Conservation (phyloP, 2,113 vertebrate species). For the Crotophaga sulcirostris region DNA sequence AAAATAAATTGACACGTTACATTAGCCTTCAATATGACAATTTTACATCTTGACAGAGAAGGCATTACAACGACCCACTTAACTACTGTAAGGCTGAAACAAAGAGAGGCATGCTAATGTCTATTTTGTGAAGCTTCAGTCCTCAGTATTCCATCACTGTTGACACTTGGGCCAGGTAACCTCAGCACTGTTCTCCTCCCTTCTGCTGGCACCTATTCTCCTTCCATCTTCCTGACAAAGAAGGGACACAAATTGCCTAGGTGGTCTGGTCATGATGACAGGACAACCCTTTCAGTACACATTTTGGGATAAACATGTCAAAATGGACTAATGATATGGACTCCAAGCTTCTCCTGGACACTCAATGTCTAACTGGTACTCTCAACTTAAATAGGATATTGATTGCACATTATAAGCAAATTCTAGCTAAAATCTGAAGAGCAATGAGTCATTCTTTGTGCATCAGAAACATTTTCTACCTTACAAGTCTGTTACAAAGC, state of each 20-base stretch:
- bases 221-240: not conserved
- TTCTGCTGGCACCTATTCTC: not conserved
- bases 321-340: too few species aligned
- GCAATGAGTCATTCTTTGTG: not conserved
- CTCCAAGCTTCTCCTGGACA: not conserved
- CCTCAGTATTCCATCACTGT: not conserved
- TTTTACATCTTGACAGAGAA: slow-evolving; percentile 12
- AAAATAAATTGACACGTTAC: slow-evolving; percentile 32
- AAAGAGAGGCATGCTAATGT: not conserved
- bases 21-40: not conserved
- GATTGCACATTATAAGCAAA: not conserved
- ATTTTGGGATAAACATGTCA: not conserved
- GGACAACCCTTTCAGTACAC: not conserved
- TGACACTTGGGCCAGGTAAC: not conserved
- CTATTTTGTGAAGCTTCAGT: not conserved
- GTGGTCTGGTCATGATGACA: not conserved
- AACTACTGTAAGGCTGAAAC: not conserved
- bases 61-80: not conserved
- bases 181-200: not conserved
- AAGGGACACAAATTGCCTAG: not conserved
- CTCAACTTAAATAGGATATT: not conserved
- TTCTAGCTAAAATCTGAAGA: not conserved
- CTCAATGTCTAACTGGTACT: not conserved
- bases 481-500: not conserved
- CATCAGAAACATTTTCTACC: not conserved